Evolutionary conservation across 2,113 vertebrate species (phyloP), one percentile per base, ranked within the genome.

Genomic region (Xenopus borealis): DNA sequence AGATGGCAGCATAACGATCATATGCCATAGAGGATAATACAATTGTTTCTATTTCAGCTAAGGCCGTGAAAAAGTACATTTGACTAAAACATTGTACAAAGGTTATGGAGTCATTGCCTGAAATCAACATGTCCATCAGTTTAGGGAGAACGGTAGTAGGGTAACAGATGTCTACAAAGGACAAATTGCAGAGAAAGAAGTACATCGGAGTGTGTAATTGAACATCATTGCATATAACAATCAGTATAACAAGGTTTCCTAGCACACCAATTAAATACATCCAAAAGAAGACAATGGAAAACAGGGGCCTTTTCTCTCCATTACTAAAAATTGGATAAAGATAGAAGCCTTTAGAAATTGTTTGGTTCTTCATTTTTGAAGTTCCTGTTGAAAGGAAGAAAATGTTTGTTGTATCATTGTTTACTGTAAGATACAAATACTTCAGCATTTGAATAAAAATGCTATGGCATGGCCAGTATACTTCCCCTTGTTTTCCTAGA

Each of bases 121-220:
- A 12, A 12, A 46, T 7, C 10, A 66, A 19, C 14, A 66, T 66
- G 4, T 66, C 40, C 64, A 66, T 66, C n/a, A 66, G 64, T 46
- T 66, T 66, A 11, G 44, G 64, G 10, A 66, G 64, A 11, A 44
- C 44, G n/a, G 44, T 17, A 18, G 64, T 66, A 11, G 44, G 33
- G 8, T 40, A 40, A 10, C 73, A 75, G 4, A 86, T 62, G 18
- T 83, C 83, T 1, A 84, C 69, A 55, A 83, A 45, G n/a, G 84
- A 86, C 11, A 88, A 75, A 19, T 80, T 84, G 61, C 81, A 78
- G 7, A 86, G 74, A 69, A 88, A 82, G 69, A 81, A 82, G 53
- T 88, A 87, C 86, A 87, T 85, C 1, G 84, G 85, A 0, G 75
- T 82, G 47, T 87, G 82, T 61, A 75, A 52, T 2, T 61, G 72